Percentiles rank a stretch among this genome's conserved stretches.
phyloP scores from a whole-genome alignment of 2,113 vertebrate species.

The Oostethus manadensis region DNA sequence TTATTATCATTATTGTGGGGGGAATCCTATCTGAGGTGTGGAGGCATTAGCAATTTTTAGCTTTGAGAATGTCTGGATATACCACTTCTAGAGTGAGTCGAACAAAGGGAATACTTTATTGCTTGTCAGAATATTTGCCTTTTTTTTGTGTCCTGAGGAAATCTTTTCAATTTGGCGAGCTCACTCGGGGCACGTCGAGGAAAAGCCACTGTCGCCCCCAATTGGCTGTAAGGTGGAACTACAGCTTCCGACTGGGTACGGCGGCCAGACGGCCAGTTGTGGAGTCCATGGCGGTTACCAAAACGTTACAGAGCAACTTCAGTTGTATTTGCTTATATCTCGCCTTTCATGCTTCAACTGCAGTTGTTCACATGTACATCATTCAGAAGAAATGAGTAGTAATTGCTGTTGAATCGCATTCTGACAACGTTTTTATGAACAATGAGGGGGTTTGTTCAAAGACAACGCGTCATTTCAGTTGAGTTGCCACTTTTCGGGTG shows the following conservation, averaged over 20 bases:
- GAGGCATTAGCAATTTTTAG: slow-evolving; percentile 69
- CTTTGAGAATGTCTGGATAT: slow-evolving; percentile 61
- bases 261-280: too few relatives aligned
- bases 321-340: too few relatives aligned
- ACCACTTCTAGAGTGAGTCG: slow-evolving; percentile 52
- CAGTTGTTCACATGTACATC: too few relatives aligned
- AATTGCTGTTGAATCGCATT: too few relatives aligned
- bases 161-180: slow-evolving; percentile 38
- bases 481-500: too few relatives aligned
- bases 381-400: too few relatives aligned
- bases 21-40: slow-evolving; percentile 69
- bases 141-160: slow-evolving; percentile 65
- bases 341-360: too few relatives aligned
- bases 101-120: slow-evolving; percentile 63
- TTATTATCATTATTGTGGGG: slow-evolving; percentile 61
- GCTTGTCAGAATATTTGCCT: slow-evolving; percentile 68
- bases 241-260: slow-evolving; percentile 6
- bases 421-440: too few relatives aligned
- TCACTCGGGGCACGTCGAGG: slow-evolving; percentile 2
- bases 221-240: slow-evolving; percentile 33
- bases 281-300: too few relatives aligned
- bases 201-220: slow-evolving; percentile 71
- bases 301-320: too few relatives aligned
- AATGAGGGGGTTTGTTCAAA: too few relatives aligned
- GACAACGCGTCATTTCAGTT: too few relatives aligned